Base-by-base conservation (phyloP, 2,797 vertebrate genomes). In the Sylvia borin region DNA sequence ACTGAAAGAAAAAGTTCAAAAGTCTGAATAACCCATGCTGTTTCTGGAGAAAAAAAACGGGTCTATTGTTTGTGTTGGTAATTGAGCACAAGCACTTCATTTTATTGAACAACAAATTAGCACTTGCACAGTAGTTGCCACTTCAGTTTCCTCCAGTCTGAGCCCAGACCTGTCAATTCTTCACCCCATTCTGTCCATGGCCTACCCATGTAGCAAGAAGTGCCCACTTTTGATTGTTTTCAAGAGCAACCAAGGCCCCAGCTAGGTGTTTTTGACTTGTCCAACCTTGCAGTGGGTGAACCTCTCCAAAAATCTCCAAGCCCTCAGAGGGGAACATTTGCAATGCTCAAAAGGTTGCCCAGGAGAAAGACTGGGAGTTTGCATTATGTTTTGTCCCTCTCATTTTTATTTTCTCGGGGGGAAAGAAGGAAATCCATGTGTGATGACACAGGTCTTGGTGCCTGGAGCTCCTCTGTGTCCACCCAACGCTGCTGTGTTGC, bases 21-120 rank as follows among this genome's bases (percentile, higher is more conserved):
- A 74, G 85, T 95, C 92, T 96, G 91, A 88, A 87, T 40, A 96
- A 90, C 75, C 60, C 74, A 48, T 65, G 90, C 93, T 95, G 74
- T 93, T 97, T 95, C 67, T 84, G 55, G 80, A 79, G 67, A 27
- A 88, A 42, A 88, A 85, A 93, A 95, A 65, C 5, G 48, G 54
- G 68, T 48, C 89, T 83, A 42, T 89, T 94, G 93, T 97, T 96
- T 97, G 88, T 79, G 93, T 95, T 96, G 58, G 84, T 94, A 96
- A 96, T 97, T 97, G 93, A 95, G 92, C 87, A 40, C 75, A 62
- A 91, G 81, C 66, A 57, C 89, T 96, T 92, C 34, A 2, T 85
- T 96, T 95, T 93, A 96, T 95, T 92, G 88, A 93, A 95, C 83
- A 96, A 89, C 78, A 91, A 94, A 92, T 97, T 96, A 94, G 90